A percentile compares a stretch with the other conserved stretches of the same genome.
These are phyloP conservation scores for Benthosema pterotum DNA, from an alignment of 2,797 vertebrate genomes.

Conservation along the genomic window DNA sequence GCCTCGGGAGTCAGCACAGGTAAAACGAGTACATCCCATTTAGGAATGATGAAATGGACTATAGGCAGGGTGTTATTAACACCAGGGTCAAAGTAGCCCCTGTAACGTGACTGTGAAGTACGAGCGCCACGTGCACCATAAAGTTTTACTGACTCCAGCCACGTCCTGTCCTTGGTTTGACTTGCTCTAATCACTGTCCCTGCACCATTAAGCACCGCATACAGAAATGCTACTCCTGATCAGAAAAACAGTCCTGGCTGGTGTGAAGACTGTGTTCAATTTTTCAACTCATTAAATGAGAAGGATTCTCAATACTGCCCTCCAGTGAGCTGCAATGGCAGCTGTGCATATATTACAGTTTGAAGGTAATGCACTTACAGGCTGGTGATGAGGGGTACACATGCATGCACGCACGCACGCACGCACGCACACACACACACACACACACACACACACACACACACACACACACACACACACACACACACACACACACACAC, in stretches of 20 bases:
- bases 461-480: background rate
- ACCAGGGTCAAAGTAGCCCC: too few relatives aligned
- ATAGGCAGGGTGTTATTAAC: too few relatives aligned
- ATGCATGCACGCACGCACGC: background rate
- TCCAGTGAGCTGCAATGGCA: background rate
- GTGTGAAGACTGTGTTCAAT: constrained; percentile 14
- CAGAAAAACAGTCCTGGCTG: too few relatives aligned
- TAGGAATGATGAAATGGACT: too few relatives aligned
- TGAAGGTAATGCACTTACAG: background rate
- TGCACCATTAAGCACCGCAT: too few relatives aligned
- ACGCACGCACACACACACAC: background rate
- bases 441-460: background rate
- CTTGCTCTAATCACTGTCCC: background rate
- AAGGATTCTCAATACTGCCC: constrained; percentile 16
- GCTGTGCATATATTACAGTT: constrained; percentile 17
- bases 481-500: background rate
- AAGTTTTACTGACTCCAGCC: background rate
- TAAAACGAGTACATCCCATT: too few relatives aligned
- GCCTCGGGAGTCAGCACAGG: too few relatives aligned
- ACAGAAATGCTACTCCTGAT: too few relatives aligned
- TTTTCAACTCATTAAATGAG: constrained; percentile 35
- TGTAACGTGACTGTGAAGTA: too few relatives aligned
- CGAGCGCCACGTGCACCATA: too few relatives aligned
- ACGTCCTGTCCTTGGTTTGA: background rate
- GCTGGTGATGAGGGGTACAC: background rate